Base-by-base conservation (phyloP, 2,888 invertebrate genomes). In the Tricholauxania praeusta region DNA sequence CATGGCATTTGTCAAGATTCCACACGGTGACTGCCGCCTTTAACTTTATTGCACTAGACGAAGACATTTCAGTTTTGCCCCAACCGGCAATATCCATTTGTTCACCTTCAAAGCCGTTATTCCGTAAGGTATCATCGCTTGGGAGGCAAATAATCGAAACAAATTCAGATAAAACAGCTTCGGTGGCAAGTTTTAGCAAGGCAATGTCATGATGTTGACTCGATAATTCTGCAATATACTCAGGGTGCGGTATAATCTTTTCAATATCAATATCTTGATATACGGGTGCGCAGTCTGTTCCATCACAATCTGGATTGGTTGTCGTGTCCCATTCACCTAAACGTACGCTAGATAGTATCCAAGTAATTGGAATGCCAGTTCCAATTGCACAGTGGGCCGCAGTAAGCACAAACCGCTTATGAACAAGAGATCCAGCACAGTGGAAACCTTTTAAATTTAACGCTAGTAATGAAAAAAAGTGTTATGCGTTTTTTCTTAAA, bases 381-480 rank as follows among this genome's bases (percentile, higher is more conserved):
- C 91, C 91, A 80, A 89, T 90, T 48, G 93, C 86, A 79, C 93
- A 93, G 80, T 93, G 93, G 1, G 91, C 92, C 0, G 93, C 93
- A 0, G 93, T 93, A 67, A 93, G 79, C 2, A 93, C 89, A 80
- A 93, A 93, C 78, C 89, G 73, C 10, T 72, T 52, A 47, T 63
- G 76, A 3, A 93, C 91, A 49, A 93, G 84, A 0, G 91, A 91
- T 0, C 92, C 93, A 0, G 93, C 93, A 80, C 93, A 93, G 77
- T 91, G 90, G 76, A 91, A 91, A 1, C 90, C 90, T 79, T 84
- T 87, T 17, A 32, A 3, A 12, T 60, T 60, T n/a, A n/a, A 22
- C 2, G 60, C 60, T 60, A n/a, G 17, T 2, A 19, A 55, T n/a
- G 12, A 4, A 15, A 17, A 55, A 12, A 0, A 19, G 5, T 1